These are phyloP conservation scores for Danio tinwini DNA, from an alignment of 2,797 vertebrate species.

Conservation along the genomic window DNA sequence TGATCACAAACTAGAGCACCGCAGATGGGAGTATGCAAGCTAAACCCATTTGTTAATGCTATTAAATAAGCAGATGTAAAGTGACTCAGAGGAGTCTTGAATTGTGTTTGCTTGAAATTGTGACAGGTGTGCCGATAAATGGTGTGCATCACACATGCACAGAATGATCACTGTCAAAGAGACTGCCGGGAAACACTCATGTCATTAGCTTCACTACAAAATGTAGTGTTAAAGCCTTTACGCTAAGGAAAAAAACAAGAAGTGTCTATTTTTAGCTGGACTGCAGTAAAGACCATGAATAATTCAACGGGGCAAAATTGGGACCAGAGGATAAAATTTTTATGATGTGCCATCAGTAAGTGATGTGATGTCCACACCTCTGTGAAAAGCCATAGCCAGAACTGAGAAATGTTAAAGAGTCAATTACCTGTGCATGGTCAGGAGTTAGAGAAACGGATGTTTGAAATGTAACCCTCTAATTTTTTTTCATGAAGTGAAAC, in stretches of 20 bases:
- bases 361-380: slow-evolving; percentile 29
- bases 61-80: slow-evolving; percentile 9
- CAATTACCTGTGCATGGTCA: not conserved
- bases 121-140: not conserved
- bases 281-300: slow-evolving; percentile 49
- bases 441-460: not conserved
- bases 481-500: not conserved
- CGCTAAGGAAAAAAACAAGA: slow-evolving; percentile 20
- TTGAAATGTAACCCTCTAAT: not conserved
- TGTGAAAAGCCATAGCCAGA: slow-evolving; percentile 14
- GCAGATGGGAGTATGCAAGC: not conserved
- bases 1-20: not conserved
- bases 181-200: not conserved
- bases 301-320: slow-evolving; percentile 51
- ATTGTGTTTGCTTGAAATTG: not conserved
- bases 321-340: slow-evolving; percentile 47
- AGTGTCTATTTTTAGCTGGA: slow-evolving; percentile 31
- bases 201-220: slow-evolving; percentile 6
- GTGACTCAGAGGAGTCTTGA: not conserved
- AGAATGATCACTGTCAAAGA: not conserved
- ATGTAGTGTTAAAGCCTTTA: not conserved
- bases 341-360: slow-evolving; percentile 45
- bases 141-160: too few relatives aligned
- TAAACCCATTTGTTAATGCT: not conserved
- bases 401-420: slow-evolving; percentile 4